phyloP scores from a whole-genome alignment of 2,888 invertebrate genomes.

The Agrochola lychnidis region DNA sequence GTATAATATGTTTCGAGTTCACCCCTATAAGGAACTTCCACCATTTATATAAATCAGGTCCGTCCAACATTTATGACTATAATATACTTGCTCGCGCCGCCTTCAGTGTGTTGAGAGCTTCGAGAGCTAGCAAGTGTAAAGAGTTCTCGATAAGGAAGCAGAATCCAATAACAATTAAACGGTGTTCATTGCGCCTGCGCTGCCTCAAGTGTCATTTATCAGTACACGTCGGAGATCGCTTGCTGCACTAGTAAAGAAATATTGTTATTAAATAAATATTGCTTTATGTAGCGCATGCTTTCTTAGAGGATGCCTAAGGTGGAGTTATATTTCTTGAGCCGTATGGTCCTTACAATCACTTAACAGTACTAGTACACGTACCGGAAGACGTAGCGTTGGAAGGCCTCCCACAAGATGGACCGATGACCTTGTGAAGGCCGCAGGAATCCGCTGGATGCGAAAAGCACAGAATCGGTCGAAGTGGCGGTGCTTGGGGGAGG shows the following conservation, averaged over 20 bases:
- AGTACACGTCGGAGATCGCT: slow-evolving; percentile 37
- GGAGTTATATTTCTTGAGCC: slow-evolving; percentile 5
- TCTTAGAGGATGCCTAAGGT: slow-evolving; percentile 1
- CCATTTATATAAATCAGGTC: slow-evolving; percentile 40
- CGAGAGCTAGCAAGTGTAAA: slow-evolving; percentile 50
- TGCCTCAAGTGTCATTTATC: slow-evolving; percentile 48
- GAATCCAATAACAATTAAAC: slow-evolving; percentile 62
- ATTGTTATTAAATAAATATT: slow-evolving; percentile 53
- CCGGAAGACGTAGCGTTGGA: too few species aligned
- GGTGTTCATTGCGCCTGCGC: slow-evolving; percentile 49
- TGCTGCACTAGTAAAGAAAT: slow-evolving; percentile 39
- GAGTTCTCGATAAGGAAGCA: slow-evolving; percentile 61
- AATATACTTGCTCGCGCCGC: slow-evolving; percentile 49
- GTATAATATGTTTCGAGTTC: slow-evolving; percentile 35
- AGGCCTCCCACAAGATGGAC: too few species aligned
- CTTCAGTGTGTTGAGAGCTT: slow-evolving; percentile 44
- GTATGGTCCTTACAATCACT: slow-evolving; percentile 5
- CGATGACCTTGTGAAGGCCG: too few species aligned
- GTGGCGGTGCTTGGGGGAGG: too few species aligned
- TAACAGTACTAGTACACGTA: too few species aligned
- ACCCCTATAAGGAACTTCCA: slow-evolving; percentile 36
- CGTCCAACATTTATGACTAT: slow-evolving; percentile 41
- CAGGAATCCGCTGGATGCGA: too few species aligned
- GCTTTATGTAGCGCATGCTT: slow-evolving; percentile 22
- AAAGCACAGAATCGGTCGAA: too few species aligned